Evolutionary conservation across 2,113 vertebrate genomes (phyloP).

Genomic region (Sclerurus mexicanus): DNA sequence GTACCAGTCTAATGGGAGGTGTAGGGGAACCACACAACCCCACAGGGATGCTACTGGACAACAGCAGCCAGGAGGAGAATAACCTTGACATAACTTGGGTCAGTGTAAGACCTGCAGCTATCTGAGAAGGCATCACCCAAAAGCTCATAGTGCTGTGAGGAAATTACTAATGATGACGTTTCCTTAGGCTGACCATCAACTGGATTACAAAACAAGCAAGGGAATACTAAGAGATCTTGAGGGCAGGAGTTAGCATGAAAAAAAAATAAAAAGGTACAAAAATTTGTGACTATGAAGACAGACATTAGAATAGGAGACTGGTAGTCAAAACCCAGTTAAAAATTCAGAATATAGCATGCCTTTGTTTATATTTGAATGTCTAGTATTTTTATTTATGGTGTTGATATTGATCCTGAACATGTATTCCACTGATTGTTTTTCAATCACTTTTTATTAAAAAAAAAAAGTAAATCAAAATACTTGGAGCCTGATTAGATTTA

Average conservation of each 20-base stretch:
- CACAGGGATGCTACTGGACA: not conserved
- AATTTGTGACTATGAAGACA: not conserved
- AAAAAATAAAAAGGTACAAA: not conserved
- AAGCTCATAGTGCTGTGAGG: not conserved
- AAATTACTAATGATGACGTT: not conserved
- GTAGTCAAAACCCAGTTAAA: not conserved
- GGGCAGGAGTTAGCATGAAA: not conserved
- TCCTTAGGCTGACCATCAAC: not conserved
- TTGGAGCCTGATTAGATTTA: not conserved
- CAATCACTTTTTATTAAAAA: not conserved
- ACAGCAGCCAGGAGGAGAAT: not conserved
- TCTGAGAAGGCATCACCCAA: not conserved
- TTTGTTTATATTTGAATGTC: not conserved
- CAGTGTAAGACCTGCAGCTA: not conserved
- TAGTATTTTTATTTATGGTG: not conserved
- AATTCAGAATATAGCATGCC: fast-evolving
- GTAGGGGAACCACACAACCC: not conserved
- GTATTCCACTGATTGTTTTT: not conserved
- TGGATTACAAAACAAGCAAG: not conserved
- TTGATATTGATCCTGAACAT: not conserved
- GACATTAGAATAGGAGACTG: not conserved
- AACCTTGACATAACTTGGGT: fast-evolving
- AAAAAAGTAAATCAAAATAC: not conserved
- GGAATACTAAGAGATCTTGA: not conserved
- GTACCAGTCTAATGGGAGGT: not conserved